A percentile compares a stretch with the other conserved stretches of the same genome.
Evolutionary conservation across 2,888 invertebrate genomes (phyloP).

Genomic region (Thecophora atra): DNA sequence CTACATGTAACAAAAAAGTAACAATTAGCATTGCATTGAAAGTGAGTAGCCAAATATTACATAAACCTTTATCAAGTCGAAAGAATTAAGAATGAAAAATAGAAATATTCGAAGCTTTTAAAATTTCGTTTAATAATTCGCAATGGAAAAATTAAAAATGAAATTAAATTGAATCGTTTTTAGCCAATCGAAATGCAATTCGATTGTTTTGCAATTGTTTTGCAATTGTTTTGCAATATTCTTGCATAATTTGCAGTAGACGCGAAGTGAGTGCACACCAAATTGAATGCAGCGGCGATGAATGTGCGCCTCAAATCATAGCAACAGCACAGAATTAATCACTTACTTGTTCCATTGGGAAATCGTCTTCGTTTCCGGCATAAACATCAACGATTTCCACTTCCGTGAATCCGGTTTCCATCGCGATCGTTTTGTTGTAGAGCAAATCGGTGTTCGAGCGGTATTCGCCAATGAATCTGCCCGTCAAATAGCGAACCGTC

Average conservation of each 20-base stretch:
- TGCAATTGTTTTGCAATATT: too few relatives aligned
- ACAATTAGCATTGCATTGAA: too few relatives aligned
- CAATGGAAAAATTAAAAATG: background rate
- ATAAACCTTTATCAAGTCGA: too few relatives aligned
- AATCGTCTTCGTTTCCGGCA: slow-evolving; percentile 72
- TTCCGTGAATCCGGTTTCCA: slow-evolving; percentile 73
- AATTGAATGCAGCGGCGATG: background rate
- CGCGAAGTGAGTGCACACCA: too few relatives aligned
- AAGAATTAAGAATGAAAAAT: too few relatives aligned
- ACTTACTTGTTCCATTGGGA: slow-evolving; percentile 71
- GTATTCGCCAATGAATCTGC: slow-evolving; percentile 83
- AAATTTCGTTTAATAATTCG: background rate
- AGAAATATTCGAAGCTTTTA: background rate
- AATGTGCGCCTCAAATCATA: background rate
- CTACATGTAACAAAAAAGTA: too few relatives aligned
- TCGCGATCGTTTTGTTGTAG: slow-evolving; percentile 77
- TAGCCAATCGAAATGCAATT: background rate
- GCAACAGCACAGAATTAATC: slow-evolving; percentile 19
- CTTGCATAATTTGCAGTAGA: too few relatives aligned
- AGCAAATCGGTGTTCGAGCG: slow-evolving; percentile 83
- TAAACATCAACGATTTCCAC: slow-evolving; percentile 84
- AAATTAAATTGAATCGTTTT: background rate
- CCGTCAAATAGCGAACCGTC: slow-evolving; percentile 80
- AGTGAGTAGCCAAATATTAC: too few relatives aligned
- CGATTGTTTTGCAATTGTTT: background rate